These are phyloP conservation scores for Azemiops feae DNA, from an alignment of 2,113 vertebrate species.

Conservation along the genomic window DNA sequence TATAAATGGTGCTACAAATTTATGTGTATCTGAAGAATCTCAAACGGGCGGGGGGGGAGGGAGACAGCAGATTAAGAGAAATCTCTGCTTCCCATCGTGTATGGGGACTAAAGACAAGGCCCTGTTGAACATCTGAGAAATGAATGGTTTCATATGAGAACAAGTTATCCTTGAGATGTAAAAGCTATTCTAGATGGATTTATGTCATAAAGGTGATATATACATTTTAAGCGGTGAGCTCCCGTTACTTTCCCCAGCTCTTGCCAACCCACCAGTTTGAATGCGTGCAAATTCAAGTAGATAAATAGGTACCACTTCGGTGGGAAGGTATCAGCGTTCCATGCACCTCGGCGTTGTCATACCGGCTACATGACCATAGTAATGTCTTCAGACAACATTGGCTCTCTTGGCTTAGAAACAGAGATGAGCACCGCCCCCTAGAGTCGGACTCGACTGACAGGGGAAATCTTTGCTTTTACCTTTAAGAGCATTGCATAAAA, in stretches of 20 bases:
- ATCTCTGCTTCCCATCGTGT: not conserved
- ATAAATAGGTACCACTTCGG: not conserved
- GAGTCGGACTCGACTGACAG: not conserved
- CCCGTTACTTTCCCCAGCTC: not conserved
- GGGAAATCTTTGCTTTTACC: not conserved
- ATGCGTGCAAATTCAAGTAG: not conserved
- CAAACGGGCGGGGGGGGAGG: not conserved
- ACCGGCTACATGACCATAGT: not conserved
- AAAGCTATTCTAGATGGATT: not conserved
- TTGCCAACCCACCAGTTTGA: not conserved
- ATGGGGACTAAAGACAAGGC: not conserved
- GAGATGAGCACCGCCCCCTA: not conserved
- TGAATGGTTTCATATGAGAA: not conserved
- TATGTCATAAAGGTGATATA: not conserved
- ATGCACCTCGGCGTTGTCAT: not conserved
- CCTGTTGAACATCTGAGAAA: not conserved
- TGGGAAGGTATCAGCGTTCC: not conserved
- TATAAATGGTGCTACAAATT: not conserved
- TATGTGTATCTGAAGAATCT: not conserved
- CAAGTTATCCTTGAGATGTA: not conserved
- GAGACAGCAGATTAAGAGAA: not conserved
- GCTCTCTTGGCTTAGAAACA: not conserved
- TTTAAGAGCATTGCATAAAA: not conserved
- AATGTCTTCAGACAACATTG: not conserved
- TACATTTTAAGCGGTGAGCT: not conserved